Conservation (phyloP, 2,797 vertebrate genomes). For the Alcedo atthis region DNA sequence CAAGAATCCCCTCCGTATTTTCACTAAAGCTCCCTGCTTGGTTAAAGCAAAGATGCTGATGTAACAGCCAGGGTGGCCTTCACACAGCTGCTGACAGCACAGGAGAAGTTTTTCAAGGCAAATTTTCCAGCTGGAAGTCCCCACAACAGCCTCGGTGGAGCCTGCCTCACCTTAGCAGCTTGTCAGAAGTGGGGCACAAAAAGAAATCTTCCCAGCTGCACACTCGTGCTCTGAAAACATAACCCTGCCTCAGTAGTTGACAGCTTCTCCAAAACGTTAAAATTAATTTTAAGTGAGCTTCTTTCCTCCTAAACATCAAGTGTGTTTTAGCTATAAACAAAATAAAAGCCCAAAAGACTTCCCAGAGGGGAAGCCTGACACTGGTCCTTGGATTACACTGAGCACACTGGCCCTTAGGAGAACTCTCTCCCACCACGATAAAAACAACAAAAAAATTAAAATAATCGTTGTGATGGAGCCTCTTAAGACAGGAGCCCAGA, state of each 20-base stretch:
- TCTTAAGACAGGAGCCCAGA: not conserved
- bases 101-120: not conserved
- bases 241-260: not conserved
- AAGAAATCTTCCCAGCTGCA: not conserved
- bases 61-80: not conserved
- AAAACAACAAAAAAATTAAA: not conserved
- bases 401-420: not conserved
- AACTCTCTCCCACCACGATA: not conserved
- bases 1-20: not conserved
- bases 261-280: not conserved
- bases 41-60: not conserved
- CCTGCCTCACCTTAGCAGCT: not conserved
- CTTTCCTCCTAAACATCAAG: not conserved
- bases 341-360: accelerated
- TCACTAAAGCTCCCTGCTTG: not conserved
- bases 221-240: not conserved
- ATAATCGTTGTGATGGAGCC: not conserved
- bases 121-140: not conserved
- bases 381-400: not conserved
- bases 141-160: not conserved
- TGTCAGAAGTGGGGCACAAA: not conserved
- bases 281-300: not conserved
- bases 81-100: not conserved
- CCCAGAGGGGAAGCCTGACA: not conserved
- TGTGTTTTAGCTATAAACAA: not conserved